Base-by-base conservation (phyloP, 2,888 invertebrate genomes). In the Xestia rhomboidea region DNA sequence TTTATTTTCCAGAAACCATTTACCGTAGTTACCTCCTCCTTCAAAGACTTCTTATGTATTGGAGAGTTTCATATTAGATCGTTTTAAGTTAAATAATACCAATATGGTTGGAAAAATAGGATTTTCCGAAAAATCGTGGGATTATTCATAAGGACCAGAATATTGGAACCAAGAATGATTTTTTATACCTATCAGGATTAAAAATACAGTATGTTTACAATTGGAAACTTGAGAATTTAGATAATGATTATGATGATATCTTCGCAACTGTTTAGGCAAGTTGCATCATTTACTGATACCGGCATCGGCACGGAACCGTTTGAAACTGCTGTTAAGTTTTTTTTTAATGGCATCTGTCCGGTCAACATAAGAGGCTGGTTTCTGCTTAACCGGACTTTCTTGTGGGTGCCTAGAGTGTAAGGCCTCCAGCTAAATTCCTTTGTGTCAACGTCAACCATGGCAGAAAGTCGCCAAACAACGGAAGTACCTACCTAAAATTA, bases 211-310 rank as follows among this genome's bases (percentile, higher is more conserved):
- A 15, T 57, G 57, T 57, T 57, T 27, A 57, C 51, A 57, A 1
- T 57, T 60, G 24, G 13, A 63, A 63, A n/a, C n/a, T 38, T 15
- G 24, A n/a, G 6, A n/a, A 38, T 13, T 13, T 15, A 38, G 38
- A 7, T 38, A 63, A n/a, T 38, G 21, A 44, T 62, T n/a, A 24
- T 21, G 21, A 21, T 41, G 34, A 49, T 7, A 60, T n/a, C 18
- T 27, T 49, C 13, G 49, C 21, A 69, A 77, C 18, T 24, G 60
- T 79, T 49, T 41, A 41, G 8, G 24, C n/a, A 46, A 62, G 34
- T 77, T 80, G 41, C 77, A 77, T 77, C 81, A 72, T 62, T n/a
- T 5, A 51, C 18, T 79, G 80, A 60, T 79, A 77, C 8, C 27
- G 49, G n/a, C 34, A 38, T 6, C 7, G 41, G 38, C 21, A 11